phyloP scores from a whole-genome alignment of 2,797 vertebrate species.

The Pteronotus mesoamericanus region DNA sequence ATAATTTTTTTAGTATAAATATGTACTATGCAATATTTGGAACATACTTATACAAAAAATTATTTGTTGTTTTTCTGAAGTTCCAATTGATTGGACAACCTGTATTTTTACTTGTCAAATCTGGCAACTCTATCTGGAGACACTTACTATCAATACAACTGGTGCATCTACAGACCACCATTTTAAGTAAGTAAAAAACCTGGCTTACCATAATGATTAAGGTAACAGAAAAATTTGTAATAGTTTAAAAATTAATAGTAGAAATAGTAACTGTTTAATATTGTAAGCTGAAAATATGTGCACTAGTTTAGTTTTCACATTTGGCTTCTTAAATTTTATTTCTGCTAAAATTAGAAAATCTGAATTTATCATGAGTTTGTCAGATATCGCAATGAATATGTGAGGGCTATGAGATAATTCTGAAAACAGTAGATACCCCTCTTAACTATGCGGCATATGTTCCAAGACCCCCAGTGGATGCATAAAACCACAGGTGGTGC shows the following conservation, averaged over 20 bases:
- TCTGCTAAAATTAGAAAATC: slow-evolving; percentile 29
- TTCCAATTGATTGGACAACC: not conserved
- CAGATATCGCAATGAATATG: not conserved
- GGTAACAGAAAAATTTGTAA: not conserved
- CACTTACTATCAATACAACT: not conserved
- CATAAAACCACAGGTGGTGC: not conserved
- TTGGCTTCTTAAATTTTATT: not conserved
- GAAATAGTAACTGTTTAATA: not conserved
- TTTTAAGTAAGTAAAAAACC: not conserved
- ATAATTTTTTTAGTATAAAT: not conserved
- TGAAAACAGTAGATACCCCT: not conserved
- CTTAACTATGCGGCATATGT: not conserved
- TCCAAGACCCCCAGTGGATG: not conserved
- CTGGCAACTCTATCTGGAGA: not conserved
- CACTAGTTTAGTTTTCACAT: not conserved
- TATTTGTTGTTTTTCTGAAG: not conserved
- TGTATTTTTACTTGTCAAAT: slow-evolving; percentile 10
- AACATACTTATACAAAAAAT: not conserved
- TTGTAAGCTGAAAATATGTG: not conserved
- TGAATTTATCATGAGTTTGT: not conserved
- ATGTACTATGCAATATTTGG: not conserved
- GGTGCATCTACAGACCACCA: not conserved
- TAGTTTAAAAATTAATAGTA: not conserved
- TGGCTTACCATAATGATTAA: not conserved
- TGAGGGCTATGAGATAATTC: not conserved